These are phyloP conservation scores for Helobdella robusta DNA, from an alignment of 2,888 invertebrate species.

Conservation along the genomic window DNA sequence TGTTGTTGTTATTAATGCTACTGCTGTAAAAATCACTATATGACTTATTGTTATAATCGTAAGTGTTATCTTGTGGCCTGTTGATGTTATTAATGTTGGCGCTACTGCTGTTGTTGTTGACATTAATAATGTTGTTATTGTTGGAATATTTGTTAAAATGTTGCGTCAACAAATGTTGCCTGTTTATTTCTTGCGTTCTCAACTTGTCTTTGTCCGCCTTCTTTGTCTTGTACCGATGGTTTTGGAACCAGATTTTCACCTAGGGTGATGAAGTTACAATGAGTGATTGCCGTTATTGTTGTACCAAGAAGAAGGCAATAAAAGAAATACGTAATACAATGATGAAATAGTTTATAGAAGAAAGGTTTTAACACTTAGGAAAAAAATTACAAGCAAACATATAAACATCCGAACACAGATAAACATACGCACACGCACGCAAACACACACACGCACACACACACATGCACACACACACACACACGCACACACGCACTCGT, in stretches of 20 bases:
- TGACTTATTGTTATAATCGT: too few relatives aligned
- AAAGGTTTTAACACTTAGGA: too few relatives aligned
- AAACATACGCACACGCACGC: background rate
- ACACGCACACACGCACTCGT: background rate
- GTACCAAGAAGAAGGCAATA: too few relatives aligned
- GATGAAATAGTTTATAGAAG: too few relatives aligned
- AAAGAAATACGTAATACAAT: too few relatives aligned
- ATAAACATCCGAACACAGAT: too few relatives aligned
- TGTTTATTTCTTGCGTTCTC: conserved; percentile 24
- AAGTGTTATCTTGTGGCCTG: background rate
- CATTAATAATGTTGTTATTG: background rate
- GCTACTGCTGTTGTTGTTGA: background rate
- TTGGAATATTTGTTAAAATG: background rate
- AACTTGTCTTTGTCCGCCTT: conserved; percentile 26
- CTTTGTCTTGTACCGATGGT: conserved; percentile 32
- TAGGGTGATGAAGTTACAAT: too few relatives aligned
- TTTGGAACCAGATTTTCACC: conserved; percentile 30
- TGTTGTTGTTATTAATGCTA: background rate
- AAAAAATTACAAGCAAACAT: too few relatives aligned
- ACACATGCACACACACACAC: too few relatives aligned
- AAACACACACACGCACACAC: too few relatives aligned
- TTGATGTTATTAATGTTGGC: background rate
- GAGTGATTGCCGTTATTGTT: too few relatives aligned
- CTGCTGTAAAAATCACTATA: too few relatives aligned
- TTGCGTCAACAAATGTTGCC: background rate